Evolutionary conservation across 2,113 vertebrate species (phyloP), one percentile per base, ranked within the genome.

Genomic region (Oenanthe oenanthe): DNA sequence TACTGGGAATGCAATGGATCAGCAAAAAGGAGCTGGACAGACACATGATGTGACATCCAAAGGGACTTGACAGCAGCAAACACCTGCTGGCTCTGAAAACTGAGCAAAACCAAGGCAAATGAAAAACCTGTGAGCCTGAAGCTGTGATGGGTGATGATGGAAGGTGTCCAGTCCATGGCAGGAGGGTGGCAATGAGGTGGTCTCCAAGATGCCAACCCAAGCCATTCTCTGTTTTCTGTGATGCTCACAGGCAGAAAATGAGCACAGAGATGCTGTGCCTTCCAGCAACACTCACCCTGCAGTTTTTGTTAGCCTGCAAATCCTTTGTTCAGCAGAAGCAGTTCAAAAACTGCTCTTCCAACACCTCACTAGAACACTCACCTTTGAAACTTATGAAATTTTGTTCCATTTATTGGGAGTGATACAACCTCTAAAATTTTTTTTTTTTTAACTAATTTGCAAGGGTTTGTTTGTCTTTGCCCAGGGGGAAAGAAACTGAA

Each of bases 91-190:
- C 34, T 50, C 56, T 36, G 47, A n/a, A 66, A 71, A 57, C 31
- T 6, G 12, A 83, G 42, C 45, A 80, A 61, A 85, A 45, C 7
- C 9, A 20, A 72, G 29, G 20, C 45, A 73, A 57, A 45, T 3
- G 28, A n/a, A 48, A 47, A 10, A 6, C 20, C 40, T 65, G 21
- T 17, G 50, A 15, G 18, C 32, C 71, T 68, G 36, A 14, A 90
- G 74, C 45, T 32, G 31, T 0, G 14, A 12, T 0, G n/a, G 34
- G 53, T 11, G 54, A 63, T 4, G 14, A 10, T 4, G 48, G 48
- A 31, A 38, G 40, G 24, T 24, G 63, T 17, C 63, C 47, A 53
- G 32, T 2, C 62, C 45, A 17, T 15, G 45, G 54, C 38, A 68
- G 45, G 17, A 65, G 60, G 8, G 8, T 65, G 82, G 42, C 4